Conservation (phyloP, 2,888 invertebrate genomes). For the Coleophora flavipennella region DNA sequence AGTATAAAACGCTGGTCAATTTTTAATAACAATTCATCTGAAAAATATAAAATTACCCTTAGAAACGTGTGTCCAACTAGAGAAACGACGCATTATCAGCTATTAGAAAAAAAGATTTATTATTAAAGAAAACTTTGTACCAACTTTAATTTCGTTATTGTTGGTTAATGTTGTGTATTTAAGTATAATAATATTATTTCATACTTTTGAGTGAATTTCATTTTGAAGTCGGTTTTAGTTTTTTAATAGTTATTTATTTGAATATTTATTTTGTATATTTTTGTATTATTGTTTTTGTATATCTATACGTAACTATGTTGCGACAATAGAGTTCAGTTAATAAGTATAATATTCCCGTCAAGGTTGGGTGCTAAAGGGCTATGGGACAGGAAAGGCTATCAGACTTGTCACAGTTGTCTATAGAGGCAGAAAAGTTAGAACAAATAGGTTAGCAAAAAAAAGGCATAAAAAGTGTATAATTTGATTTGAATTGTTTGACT, state of each 20-base stretch:
- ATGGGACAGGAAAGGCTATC: slow-evolving; percentile 11
- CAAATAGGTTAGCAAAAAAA: slow-evolving; percentile 15
- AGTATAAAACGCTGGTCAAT: not conserved
- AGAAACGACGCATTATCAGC: not conserved
- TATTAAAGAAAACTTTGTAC: not conserved
- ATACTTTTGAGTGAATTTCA: too few relatives aligned
- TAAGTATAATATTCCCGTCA: not conserved
- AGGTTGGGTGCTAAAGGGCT: not conserved
- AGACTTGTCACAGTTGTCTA: slow-evolving; percentile 10
- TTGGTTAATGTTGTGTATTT: too few relatives aligned
- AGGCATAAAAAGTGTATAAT: slow-evolving; percentile 13
- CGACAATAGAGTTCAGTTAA: not conserved
- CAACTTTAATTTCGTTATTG: too few relatives aligned
- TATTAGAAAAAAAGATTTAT: not conserved
- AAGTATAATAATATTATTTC: too few relatives aligned
- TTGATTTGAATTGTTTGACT: slow-evolving; percentile 4
- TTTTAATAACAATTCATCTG: not conserved
- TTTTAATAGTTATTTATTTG: not conserved
- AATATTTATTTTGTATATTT: not conserved
- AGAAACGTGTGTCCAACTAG: not conserved
- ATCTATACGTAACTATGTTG: not conserved
- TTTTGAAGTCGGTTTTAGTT: too few relatives aligned
- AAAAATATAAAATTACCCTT: not conserved
- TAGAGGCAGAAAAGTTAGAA: slow-evolving; percentile 12
- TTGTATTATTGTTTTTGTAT: not conserved